Base-by-base conservation (phyloP, 2,888 invertebrate genomes). In the Belgica antarctica region DNA sequence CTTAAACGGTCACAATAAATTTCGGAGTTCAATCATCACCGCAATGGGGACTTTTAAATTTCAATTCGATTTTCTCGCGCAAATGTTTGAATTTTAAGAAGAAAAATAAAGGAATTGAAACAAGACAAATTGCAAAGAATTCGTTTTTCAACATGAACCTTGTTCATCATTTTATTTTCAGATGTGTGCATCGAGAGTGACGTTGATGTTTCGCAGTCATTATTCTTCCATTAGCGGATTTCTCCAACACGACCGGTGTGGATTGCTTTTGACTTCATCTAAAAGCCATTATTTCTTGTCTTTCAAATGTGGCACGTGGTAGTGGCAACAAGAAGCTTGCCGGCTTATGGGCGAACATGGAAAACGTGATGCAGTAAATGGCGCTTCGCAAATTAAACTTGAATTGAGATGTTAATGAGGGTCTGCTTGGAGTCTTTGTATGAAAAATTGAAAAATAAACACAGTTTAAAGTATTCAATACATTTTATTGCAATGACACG, bases 171-270 rank as follows among this genome's bases (percentile, higher is more conserved):
- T 15, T 46, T 52, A n/a, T 52, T 22, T 22, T 7, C 52, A 15
- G 8, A 3, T 52, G 17, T 52, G n/a, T 52, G 52, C 52, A 52
- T 7, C 22, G 17, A 7, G 22, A 52, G 52, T 52, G 52, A 22
- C 17, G 17, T 7, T 52, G 22, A 46, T n/a, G 15, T 46, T 46
- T 15, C 46, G 5, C 15, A 25, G 27, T 66, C 65, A 66, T 66
- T 66, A 66, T 66, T 66, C 47, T 28, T 66, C 65, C 65, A 66
- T 66, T 66, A 66, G 47, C 17, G 24, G 12, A 28, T 41, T 10
- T 41, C 52, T 19, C 34, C 34, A 8, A 31, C 7, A 31, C 12
- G 34, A 31, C 12, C 52, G 17, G 8, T 22, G 52, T 41, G 41
- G 19, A n/a, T 19, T 47, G 65, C 25, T 47, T 22, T 34, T 28